Evolutionary conservation across 2,888 invertebrate species (phyloP).

Genomic region (Disparrhopalites patrizii): DNA sequence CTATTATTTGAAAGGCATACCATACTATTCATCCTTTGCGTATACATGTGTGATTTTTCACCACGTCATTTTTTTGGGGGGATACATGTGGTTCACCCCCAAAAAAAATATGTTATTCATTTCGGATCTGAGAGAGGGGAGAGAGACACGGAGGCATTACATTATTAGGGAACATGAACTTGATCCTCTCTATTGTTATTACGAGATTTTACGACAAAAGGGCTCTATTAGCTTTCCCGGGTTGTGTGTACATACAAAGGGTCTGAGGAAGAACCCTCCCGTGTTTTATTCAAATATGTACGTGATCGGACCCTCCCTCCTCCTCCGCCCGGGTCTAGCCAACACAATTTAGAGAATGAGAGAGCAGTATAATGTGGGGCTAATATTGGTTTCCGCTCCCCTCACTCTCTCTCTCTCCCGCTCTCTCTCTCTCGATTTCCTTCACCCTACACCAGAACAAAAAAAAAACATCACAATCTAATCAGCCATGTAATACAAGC

Average conservation of each 20-base stretch:
- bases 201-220: conserved; percentile 35
- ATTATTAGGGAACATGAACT: conserved; percentile 9
- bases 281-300: too few relatives aligned
- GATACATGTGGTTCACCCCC: too few relatives aligned
- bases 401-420: conserved; percentile 11
- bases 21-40: too few relatives aligned
- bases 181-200: conserved; percentile 32
- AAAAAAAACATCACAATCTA: conserved; percentile 19
- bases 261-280: too few relatives aligned
- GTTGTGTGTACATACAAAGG: neutral
- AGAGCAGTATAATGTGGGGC: conserved; percentile 16
- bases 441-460: too few relatives aligned
- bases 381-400: conserved; percentile 21
- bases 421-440: conserved; percentile 1
- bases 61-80: too few relatives aligned
- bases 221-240: conserved; percentile 19
- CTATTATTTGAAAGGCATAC: too few relatives aligned
- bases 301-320: neutral
- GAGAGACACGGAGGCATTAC: too few relatives aligned
- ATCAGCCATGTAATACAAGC: conserved; percentile 19
- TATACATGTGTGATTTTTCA: too few relatives aligned
- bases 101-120: too few relatives aligned
- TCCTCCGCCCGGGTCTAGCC: conserved; percentile 2
- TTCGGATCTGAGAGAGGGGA: too few relatives aligned
- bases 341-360: conserved; percentile 21